Percentiles rank a stretch among this genome's conserved stretches.
Conservation (phyloP, 2,113 vertebrate genomes). For the Rhombomys opimus region DNA sequence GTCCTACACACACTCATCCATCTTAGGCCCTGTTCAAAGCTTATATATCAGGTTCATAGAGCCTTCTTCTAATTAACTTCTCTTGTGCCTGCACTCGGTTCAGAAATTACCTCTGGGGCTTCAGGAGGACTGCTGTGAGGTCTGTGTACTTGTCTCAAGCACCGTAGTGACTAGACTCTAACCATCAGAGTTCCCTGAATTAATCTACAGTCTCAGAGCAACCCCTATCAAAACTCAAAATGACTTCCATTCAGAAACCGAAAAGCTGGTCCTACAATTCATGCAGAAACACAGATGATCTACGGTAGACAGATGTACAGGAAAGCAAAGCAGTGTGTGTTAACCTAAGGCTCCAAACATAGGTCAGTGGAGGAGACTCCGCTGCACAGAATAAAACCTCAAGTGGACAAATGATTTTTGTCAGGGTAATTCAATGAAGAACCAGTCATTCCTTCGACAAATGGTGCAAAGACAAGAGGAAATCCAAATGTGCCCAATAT, state of each 20-base stretch:
- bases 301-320: not conserved
- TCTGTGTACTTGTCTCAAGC: not conserved
- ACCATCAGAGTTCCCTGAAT: not conserved
- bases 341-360: not conserved
- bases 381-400: not conserved
- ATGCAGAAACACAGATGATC: not conserved
- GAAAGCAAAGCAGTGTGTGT: not conserved
- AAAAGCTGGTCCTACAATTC: slow-evolving; percentile 9
- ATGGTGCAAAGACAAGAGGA: not conserved
- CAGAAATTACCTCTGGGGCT: not conserved
- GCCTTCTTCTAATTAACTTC: not conserved
- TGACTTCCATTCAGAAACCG: not conserved
- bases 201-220: not conserved
- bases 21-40: not conserved
- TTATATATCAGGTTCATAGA: not conserved
- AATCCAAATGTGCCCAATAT: not conserved
- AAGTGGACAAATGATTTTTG: not conserved
- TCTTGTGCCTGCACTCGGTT: not conserved
- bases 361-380: not conserved
- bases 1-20: not conserved
- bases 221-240: not conserved
- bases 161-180: not conserved
- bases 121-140: not conserved
- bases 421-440: not conserved
- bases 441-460: not conserved